Base-by-base conservation (phyloP, 1,140 invertebrate species). In the Lysiphlebus fabarum region DNA sequence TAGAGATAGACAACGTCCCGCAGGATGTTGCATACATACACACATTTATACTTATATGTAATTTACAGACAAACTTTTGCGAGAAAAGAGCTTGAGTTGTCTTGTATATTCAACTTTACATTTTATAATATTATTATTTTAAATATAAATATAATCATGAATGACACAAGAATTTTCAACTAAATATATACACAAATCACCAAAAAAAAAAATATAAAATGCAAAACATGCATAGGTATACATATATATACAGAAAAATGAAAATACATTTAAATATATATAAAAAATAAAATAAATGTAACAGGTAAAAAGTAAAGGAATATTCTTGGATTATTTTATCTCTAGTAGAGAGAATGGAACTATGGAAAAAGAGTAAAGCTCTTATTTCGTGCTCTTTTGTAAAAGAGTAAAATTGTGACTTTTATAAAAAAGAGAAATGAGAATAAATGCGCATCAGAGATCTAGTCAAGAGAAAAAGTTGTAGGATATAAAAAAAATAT, bases 361-460 rank as follows among this genome's bases (percentile, higher is more conserved):
- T n/a, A n/a, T n/a, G n/a, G n/a, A n/a, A n/a, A 44, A 51, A 38
- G 12, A 34, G 49, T 34, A 26, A 26, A 26, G 17, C 17, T 26
- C 17, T 26, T 26, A 26, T 26, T 26, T 42, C 40, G 38, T 47
- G 43, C n/a, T 53, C 58, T 55, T n/a, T 60, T 60, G 58, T 55
- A 55, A 53, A 26, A 26, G 17, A 55, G 58, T 54, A 40, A 60
- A 54, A 60, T 59, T 59, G 58, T 59, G 49, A 53, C 58, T 60
- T 53, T 51, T 33, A 8, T 8, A 7, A 33, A 14, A 51, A 36
- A 51, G 49, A 38, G 49, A 37, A 36, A 51, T n/a, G n/a, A 11
- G 36, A 11, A 34, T 11, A n/a, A 33, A 26, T 26, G 17, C 17
- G 17, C 17, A 26, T 26, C 17, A 26, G 17, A 26, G 17, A 26